phyloP scores from a whole-genome alignment of 2,888 invertebrate genomes.

The Steinernema carpocapsae region DNA sequence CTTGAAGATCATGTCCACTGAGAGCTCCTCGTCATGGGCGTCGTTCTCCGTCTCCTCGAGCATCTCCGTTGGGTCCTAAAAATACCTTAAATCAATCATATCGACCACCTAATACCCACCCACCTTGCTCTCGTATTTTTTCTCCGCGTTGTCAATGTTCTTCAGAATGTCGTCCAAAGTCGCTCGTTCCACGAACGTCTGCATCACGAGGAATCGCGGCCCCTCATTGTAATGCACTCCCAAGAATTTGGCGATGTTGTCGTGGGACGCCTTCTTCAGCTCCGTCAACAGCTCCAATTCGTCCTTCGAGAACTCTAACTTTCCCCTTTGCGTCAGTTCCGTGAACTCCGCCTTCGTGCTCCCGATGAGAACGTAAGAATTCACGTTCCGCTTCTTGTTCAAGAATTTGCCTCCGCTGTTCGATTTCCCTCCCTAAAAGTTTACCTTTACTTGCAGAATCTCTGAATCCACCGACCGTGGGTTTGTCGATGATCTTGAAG shows the following conservation, averaged over 20 bases:
- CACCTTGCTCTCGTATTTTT: conserved; percentile 17
- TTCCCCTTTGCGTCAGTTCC: conserved; percentile 51
- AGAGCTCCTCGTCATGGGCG: conserved; percentile 58
- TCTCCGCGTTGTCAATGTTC: conserved; percentile 24
- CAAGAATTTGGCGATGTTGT: conserved; percentile 61
- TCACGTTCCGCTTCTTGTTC: conserved; percentile 53
- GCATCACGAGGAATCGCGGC: conserved; percentile 55
- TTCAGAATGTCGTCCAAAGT: conserved; percentile 50
- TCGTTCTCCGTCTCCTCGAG: background rate
- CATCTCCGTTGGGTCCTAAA: conserved; percentile 52
- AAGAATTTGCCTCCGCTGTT: conserved; percentile 58
- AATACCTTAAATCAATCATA: too few species aligned
- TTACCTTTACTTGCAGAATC: background rate
- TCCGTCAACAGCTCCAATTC: conserved; percentile 58
- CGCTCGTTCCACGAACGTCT: conserved; percentile 61
- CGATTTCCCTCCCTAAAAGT: background rate
- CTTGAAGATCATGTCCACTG: conserved; percentile 64
- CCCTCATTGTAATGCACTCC: conserved; percentile 64
- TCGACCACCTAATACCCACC: background rate
- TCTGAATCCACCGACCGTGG: background rate
- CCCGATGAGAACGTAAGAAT: conserved; percentile 59
- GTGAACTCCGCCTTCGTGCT: conserved; percentile 62
- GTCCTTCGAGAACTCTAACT: conserved; percentile 54
- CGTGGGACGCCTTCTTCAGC: conserved; percentile 61
- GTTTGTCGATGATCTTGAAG: conserved; percentile 31